Conservation (phyloP, 2,113 vertebrate species). For the Maccullochella peelii region DNA sequence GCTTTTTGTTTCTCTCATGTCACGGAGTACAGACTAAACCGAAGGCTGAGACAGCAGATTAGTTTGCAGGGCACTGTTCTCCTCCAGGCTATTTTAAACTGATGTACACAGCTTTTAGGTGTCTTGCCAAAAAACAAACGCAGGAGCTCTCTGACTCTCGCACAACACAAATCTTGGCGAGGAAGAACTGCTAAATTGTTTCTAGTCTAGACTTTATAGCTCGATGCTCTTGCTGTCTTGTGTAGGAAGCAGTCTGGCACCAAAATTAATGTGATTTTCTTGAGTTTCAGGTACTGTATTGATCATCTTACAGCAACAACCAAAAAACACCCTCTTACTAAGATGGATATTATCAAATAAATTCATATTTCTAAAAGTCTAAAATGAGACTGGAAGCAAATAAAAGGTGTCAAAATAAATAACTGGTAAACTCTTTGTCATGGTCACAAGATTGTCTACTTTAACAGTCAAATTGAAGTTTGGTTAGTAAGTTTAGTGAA, state of each 20-base stretch:
- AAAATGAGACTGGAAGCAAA: not conserved
- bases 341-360: not conserved
- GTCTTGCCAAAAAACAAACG: slow-evolving; percentile 3
- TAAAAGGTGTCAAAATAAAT: not conserved
- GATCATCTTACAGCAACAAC: not conserved
- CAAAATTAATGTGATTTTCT: not conserved
- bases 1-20: not conserved
- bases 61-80: slow-evolving; percentile 17
- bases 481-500: not conserved
- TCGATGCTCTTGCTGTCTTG: not conserved
- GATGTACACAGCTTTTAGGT: slow-evolving; percentile 1
- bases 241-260: not conserved
- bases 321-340: not conserved
- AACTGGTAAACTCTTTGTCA: too few relatives aligned
- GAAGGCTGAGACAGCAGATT: not conserved
- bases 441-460: too few relatives aligned
- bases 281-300: not conserved
- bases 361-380: too few relatives aligned
- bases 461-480: too few relatives aligned
- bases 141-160: slow-evolving; percentile 18
- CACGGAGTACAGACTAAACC: not conserved
- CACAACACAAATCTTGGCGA: not conserved
- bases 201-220: not conserved
- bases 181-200: not conserved
- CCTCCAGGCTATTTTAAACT: slow-evolving; percentile 42